A percentile compares a stretch with the other conserved stretches of the same genome.
These are phyloP conservation scores for Salarias fasciatus DNA, from an alignment of 2,797 vertebrate species.

Conservation along the genomic window DNA sequence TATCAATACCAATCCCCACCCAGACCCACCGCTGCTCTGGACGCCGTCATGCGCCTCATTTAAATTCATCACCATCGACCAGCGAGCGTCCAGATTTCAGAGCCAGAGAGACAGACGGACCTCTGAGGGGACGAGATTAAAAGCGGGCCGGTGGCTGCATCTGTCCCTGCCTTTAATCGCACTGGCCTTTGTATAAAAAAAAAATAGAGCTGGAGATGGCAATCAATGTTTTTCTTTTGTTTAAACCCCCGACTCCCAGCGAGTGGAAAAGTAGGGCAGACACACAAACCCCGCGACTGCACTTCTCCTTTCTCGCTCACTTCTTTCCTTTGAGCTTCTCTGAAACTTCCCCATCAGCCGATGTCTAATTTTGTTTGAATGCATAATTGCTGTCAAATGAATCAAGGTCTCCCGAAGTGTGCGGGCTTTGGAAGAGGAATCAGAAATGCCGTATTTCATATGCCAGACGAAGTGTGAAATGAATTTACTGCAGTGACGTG, in stretches of 20 bases:
- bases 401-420: neutral
- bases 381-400: neutral
- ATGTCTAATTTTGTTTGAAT: neutral
- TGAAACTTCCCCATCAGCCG: neutral
- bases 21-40: neutral
- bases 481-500: neutral
- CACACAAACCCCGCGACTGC: too few species aligned
- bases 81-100: neutral
- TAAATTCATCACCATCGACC: slow-evolving; percentile 6
- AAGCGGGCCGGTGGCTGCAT: slow-evolving; percentile 5
- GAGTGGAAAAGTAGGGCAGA: slow-evolving; percentile 12
- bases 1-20: slow-evolving; percentile 19
- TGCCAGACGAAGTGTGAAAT: slow-evolving; percentile 1
- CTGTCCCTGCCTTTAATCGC: slow-evolving; percentile 29
- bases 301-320: neutral
- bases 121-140: slow-evolving; percentile 8
- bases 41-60: slow-evolving; percentile 20
- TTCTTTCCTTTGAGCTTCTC: slow-evolving; percentile 1
- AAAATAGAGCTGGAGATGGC: slow-evolving; percentile 4
- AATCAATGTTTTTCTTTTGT: neutral
- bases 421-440: neutral
- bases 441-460: neutral
- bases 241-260: slow-evolving; percentile 6
- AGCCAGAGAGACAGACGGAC: neutral
- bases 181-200: neutral